phyloP scores from a whole-genome alignment of 2,888 invertebrate genomes.

The Ptychoptera albimana region DNA sequence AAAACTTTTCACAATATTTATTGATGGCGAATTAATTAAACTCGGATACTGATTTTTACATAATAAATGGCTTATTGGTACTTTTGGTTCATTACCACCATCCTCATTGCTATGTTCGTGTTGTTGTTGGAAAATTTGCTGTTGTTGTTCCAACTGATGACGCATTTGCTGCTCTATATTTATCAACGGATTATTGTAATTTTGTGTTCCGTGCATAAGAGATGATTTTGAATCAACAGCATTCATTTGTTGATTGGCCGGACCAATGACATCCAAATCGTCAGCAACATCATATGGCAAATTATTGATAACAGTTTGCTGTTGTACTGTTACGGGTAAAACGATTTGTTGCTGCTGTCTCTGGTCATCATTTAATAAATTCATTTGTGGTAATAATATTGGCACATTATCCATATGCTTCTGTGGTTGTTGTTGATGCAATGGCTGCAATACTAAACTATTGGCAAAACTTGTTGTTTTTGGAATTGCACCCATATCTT shows the following conservation, averaged over 20 bases:
- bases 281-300: no score
- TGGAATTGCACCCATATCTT: no score
- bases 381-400: slow-evolving; percentile 18
- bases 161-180: neutral
- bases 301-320: no score
- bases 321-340: no score
- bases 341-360: slow-evolving; percentile 12
- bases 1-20: slow-evolving; percentile 27
- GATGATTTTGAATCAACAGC: no score
- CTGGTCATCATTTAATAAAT: slow-evolving; percentile 7
- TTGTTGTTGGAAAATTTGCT: slow-evolving; percentile 7
- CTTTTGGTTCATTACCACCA: slow-evolving; percentile 12
- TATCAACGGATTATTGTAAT: neutral
- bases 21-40: slow-evolving; percentile 16
- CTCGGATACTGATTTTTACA: slow-evolving; percentile 25
- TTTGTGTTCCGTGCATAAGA: neutral
- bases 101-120: slow-evolving; percentile 3
- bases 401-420: slow-evolving; percentile 12
- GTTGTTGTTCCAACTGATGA: neutral
- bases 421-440: slow-evolving; percentile 4
- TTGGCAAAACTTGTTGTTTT: no score
- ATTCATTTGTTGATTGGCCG: no score
- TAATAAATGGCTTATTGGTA: slow-evolving; percentile 24
- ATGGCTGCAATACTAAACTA: neutral
- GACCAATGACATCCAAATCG: no score